Evolutionary conservation across 2,113 vertebrate genomes (phyloP).

Genomic region (Perccottus glenii): DNA sequence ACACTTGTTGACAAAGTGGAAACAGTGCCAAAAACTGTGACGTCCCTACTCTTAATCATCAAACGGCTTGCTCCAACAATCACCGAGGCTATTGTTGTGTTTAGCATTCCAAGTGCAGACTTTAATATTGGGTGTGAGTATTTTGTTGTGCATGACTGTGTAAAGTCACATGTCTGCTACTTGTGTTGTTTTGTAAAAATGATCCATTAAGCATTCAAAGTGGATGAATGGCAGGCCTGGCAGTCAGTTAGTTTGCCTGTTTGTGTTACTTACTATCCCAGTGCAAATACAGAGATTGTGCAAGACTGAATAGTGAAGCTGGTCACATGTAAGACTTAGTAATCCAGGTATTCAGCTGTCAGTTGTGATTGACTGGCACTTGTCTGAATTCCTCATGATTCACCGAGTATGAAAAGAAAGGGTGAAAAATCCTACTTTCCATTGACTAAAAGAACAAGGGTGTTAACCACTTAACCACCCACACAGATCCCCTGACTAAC

Average conservation of each 20-base stretch:
- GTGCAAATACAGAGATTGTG: constrained; percentile 29
- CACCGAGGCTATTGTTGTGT: constrained; percentile 55
- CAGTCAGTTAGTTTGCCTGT: constrained; percentile 16
- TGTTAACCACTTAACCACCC: constrained; percentile 67
- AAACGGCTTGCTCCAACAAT: constrained; percentile 22
- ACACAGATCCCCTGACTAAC: constrained; percentile 51
- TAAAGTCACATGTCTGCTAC: constrained; percentile 54
- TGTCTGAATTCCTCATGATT: constrained; percentile 52
- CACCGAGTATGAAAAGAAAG: constrained; percentile 53
- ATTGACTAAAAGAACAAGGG: constrained; percentile 36
- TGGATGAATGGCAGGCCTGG: constrained; percentile 1
- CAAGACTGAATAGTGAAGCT: constrained; percentile 21
- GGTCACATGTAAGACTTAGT: constrained; percentile 45
- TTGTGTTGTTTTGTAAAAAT: constrained; percentile 28
- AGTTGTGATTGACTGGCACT: constrained; percentile 60
- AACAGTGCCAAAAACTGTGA: constrained; percentile 43
- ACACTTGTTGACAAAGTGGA: constrained; percentile 45
- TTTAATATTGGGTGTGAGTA: constrained; percentile 43
- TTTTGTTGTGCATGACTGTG: constrained; percentile 20
- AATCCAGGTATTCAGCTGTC: constrained; percentile 63
- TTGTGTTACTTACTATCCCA: constrained; percentile 9
- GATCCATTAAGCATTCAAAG: constrained; percentile 7
- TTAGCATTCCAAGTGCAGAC: constrained; percentile 22
- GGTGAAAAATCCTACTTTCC: constrained; percentile 50
- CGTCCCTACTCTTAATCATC: constrained; percentile 40